A percentile compares a stretch with the other conserved stretches of the same genome.
phyloP scores from a whole-genome alignment of 2,113 vertebrate species.

The Junco hyemalis region DNA sequence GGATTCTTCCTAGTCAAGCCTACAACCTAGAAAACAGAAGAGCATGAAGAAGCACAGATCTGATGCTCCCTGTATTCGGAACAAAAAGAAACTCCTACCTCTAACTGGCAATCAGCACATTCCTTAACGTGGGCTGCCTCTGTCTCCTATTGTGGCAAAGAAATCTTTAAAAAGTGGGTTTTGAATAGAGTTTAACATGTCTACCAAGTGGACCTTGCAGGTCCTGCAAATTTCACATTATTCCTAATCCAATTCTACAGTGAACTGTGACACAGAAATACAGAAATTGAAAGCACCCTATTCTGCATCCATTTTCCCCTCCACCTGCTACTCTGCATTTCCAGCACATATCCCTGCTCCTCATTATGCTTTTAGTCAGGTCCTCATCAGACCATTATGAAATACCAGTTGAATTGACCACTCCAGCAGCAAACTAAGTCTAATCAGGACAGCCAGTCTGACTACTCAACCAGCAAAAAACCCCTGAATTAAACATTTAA shows the following conservation, averaged over 20 bases:
- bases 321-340: background rate
- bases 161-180: background rate
- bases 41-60: background rate
- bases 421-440: background rate
- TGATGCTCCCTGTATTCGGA: background rate
- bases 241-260: background rate
- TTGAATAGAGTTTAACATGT: background rate
- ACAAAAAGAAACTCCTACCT: background rate
- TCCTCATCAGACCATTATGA: background rate
- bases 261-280: background rate
- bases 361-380: background rate
- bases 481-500: background rate
- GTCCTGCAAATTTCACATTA: background rate
- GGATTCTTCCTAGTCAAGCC: background rate
- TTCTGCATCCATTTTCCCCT: background rate
- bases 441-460: background rate
- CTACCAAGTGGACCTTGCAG: background rate
- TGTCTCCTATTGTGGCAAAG: background rate
- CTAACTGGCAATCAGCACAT: background rate
- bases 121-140: background rate
- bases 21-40: background rate
- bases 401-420: background rate
- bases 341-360: background rate
- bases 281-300: background rate
- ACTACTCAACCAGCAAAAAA: background rate